phyloP scores from a whole-genome alignment of 1,140 invertebrate genomes.

The Neodiprion lecontei region DNA sequence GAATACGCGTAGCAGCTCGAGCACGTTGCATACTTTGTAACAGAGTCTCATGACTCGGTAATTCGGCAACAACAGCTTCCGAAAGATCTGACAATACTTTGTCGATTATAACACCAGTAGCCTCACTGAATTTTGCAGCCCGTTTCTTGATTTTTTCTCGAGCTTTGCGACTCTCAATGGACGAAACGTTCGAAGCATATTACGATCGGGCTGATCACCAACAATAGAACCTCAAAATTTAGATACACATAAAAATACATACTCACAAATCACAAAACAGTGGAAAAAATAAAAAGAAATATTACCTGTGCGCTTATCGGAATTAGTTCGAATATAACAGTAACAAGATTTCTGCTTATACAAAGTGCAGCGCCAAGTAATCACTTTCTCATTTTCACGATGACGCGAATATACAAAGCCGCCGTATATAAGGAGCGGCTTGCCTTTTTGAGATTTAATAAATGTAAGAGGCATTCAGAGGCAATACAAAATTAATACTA shows the following conservation, averaged over 20 bases:
- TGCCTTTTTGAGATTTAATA: constrained; percentile 17
- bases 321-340: constrained; percentile 6
- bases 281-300: background rate
- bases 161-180: constrained; percentile 9
- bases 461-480: constrained; percentile 18
- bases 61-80: constrained; percentile 10
- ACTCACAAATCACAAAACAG: constrained; percentile 12
- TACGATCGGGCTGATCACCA: constrained; percentile 16
- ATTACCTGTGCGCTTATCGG: constrained; percentile 15
- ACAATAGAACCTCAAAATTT: constrained; percentile 9
- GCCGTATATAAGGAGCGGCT: constrained; percentile 15
- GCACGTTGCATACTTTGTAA: background rate
- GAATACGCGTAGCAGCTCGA: background rate
- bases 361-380: constrained; percentile 18
- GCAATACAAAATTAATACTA: constrained; percentile 8
- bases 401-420: constrained; percentile 17
- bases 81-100: background rate
- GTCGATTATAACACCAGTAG: constrained; percentile 3
- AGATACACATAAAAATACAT: background rate
- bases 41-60: constrained; percentile 9
- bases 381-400: background rate
- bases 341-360: constrained; percentile 13
- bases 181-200: constrained; percentile 16
- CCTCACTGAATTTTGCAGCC: constrained; percentile 4
- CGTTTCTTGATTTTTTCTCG: constrained; percentile 13